Percentiles rank a stretch among this genome's conserved stretches.
These are phyloP conservation scores for Cuniculus paca DNA, from an alignment of 2,797 vertebrate species.

Conservation along the genomic window DNA sequence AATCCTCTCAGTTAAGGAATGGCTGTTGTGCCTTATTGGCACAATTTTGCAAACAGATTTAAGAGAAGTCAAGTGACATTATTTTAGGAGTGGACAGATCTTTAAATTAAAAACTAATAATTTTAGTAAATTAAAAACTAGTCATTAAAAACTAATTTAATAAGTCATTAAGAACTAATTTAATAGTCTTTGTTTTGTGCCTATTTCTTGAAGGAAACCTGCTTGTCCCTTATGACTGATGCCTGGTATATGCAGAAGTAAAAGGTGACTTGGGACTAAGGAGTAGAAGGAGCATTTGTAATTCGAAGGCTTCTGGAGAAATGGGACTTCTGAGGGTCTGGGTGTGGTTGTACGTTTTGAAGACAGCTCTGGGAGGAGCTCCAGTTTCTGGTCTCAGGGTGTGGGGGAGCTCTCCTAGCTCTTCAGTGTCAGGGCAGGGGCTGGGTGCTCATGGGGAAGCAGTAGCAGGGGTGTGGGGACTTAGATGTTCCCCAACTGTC, in stretches of 20 bases:
- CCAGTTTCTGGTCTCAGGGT: not conserved
- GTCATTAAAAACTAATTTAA: not conserved
- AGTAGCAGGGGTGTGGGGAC: not conserved
- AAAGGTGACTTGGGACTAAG: not conserved
- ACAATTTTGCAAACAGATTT: constrained; percentile 56
- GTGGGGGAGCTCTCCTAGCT: not conserved
- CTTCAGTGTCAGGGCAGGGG: not conserved
- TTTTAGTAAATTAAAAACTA: constrained; percentile 70
- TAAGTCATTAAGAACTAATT: not conserved
- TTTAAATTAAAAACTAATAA: not conserved
- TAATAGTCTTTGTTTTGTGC: constrained; percentile 32
- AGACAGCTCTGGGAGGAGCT: not conserved
- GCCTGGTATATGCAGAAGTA: not conserved
- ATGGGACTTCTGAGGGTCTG: not conserved
- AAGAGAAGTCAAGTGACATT: not conserved
- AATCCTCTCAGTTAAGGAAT: not conserved
- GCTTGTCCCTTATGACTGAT: not conserved
- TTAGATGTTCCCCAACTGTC: not conserved
- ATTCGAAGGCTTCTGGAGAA: not conserved
- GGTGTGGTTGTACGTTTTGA: not conserved
- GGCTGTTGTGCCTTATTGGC: constrained; percentile 24
- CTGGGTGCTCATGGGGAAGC: not conserved
- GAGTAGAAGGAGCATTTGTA: not conserved
- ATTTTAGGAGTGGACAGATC: constrained; percentile 81
- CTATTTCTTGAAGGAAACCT: not conserved